Percentiles rank a stretch among this genome's conserved stretches.
Conservation (phyloP, 1,140 invertebrate species). For the Lerema accius region DNA sequence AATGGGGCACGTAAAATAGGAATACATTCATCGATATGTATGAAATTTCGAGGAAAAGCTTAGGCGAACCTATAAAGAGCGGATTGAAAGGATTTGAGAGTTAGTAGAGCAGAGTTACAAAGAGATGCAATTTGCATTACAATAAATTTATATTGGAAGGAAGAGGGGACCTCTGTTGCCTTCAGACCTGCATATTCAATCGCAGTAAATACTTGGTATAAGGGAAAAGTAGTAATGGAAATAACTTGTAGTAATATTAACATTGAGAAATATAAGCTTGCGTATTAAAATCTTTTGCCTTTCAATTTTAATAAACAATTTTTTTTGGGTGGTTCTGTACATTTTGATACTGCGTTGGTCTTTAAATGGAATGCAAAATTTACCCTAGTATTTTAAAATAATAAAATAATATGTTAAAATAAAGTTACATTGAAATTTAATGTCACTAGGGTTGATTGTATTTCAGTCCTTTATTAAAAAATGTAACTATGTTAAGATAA, state of each 20-base stretch:
- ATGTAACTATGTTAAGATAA: no score
- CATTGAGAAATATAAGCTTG: no score
- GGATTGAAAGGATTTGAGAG: conserved; percentile 63
- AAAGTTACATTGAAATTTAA: no score
- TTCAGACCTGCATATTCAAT: conserved; percentile 59
- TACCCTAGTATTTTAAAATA: no score
- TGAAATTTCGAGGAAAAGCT: conserved; percentile 36
- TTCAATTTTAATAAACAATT: no score
- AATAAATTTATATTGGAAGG: conserved; percentile 75
- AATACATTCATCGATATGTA: conserved; percentile 33
- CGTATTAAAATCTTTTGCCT: no score
- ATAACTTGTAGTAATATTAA: background rate
- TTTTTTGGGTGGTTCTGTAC: no score
- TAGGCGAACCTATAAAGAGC: conserved; percentile 45
- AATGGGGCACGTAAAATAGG: conserved; percentile 21
- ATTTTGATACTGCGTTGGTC: no score
- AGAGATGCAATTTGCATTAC: conserved; percentile 78
- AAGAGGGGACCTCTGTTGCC: conserved; percentile 53
- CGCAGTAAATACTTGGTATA: conserved; percentile 45
- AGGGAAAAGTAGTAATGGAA: conserved; percentile 2
- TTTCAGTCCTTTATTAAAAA: no score
- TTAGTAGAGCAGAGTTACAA: conserved; percentile 58
- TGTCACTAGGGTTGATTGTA: no score
- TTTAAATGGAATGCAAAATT: no score
- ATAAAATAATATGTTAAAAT: no score